phyloP scores from a whole-genome alignment of 2,888 invertebrate species.

The Tethea ocularis region DNA sequence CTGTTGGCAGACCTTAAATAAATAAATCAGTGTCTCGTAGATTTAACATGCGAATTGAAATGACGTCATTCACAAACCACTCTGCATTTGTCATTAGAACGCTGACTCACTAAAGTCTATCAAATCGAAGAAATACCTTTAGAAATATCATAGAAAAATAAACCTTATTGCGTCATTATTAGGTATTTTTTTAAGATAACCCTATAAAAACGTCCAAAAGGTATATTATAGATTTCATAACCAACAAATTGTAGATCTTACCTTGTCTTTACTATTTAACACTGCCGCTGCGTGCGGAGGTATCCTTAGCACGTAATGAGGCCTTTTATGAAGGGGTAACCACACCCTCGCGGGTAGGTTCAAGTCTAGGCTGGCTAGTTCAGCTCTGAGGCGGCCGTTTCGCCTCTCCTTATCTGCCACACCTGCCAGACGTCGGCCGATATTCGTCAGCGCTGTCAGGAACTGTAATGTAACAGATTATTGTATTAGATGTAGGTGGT shows the following conservation, averaged over 20 bases:
- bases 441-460: constrained; percentile 68
- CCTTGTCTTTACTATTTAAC: constrained; percentile 98
- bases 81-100: background rate
- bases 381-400: constrained; percentile 95
- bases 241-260: constrained; percentile 26
- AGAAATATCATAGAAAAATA: too few species aligned
- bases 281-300: constrained; percentile 99
- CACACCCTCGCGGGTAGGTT: constrained; percentile 99
- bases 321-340: constrained; percentile 95
- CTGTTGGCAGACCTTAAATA: too few species aligned
- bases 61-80: background rate
- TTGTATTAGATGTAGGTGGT: background rate
- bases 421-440: constrained; percentile 70
- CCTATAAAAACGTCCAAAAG: too few species aligned
- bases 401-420: constrained; percentile 89
- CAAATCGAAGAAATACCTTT: too few species aligned
- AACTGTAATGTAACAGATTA: constrained; percentile 57
- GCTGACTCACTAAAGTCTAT: background rate
- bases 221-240: too few species aligned
- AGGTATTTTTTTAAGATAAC: too few species aligned
- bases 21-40: background rate
- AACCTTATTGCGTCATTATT: too few species aligned
- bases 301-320: constrained; percentile 97
- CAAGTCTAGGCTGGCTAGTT: constrained; percentile 95
- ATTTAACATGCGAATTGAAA: too few species aligned